Conservation (phyloP, 2,113 vertebrate species). For the Neolamprologus fasciatus region DNA sequence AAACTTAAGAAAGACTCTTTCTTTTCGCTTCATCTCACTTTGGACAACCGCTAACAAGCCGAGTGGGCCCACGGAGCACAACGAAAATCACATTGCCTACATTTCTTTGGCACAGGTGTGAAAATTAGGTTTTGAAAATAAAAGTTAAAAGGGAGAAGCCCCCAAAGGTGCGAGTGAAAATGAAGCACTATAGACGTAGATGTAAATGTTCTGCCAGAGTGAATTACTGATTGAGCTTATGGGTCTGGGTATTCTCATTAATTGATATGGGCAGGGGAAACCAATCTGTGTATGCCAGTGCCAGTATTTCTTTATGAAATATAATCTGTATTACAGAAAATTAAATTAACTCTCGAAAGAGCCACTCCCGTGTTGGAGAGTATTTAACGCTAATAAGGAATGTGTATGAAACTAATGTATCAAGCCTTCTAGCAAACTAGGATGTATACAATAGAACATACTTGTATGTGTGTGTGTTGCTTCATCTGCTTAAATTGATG, state of each 20-base stretch:
- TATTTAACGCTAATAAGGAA: not conserved
- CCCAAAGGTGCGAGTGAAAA: not conserved
- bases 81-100: not conserved
- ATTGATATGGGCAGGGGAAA: not conserved
- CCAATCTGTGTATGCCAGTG: not conserved
- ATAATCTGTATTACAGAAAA: constrained; percentile 11
- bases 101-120: not conserved
- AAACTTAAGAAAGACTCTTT: not conserved
- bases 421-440: not conserved
- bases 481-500: not conserved
- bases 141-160: not conserved
- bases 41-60: not conserved
- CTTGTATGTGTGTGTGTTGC: not conserved
- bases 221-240: not conserved
- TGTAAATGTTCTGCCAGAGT: constrained; percentile 1
- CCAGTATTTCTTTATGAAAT: constrained; percentile 14
- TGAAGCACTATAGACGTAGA: not conserved
- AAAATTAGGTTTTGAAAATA: constrained; percentile 7
- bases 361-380: not conserved
- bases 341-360: not conserved
- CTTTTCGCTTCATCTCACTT: not conserved
- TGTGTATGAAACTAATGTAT: not conserved
- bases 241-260: not conserved
- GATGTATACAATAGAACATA: not conserved
- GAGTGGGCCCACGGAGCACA: not conserved